Conservation (phyloP, 2,113 vertebrate species). For the Cricetomys ansorgei region DNA sequence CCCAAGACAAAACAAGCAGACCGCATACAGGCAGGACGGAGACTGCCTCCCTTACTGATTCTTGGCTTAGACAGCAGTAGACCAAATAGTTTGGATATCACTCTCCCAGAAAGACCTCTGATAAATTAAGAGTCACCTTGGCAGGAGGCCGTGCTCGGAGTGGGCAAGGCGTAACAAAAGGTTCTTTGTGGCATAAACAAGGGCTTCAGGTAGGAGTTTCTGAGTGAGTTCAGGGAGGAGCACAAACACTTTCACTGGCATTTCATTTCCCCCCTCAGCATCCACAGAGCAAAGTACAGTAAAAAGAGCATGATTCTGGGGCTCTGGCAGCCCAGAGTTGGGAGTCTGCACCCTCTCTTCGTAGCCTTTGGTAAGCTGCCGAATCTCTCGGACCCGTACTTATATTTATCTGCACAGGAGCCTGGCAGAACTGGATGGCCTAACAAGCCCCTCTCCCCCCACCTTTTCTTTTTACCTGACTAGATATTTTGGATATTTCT, state of each 20-base stretch:
- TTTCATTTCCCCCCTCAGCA: neutral
- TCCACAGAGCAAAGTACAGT: neutral
- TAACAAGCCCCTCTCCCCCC: neutral
- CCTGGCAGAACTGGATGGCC: neutral
- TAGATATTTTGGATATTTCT: constrained; percentile 23
- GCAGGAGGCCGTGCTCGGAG: constrained; percentile 33
- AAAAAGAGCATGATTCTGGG: neutral
- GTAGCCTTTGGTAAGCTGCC: neutral
- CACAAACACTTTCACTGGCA: neutral
- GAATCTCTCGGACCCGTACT: neutral
- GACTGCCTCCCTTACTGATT: neutral
- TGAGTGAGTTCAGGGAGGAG: neutral
- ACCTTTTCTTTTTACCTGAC: neutral
- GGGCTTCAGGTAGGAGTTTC: neutral
- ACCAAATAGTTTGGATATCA: constrained; percentile 13
- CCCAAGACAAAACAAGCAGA: neutral
- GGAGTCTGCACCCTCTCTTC: neutral
- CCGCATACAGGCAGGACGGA: neutral
- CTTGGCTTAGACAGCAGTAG: constrained; percentile 54
- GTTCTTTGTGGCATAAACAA: neutral
- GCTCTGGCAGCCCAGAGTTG: neutral
- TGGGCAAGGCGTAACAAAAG: constrained; percentile 30
- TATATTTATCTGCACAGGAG: neutral
- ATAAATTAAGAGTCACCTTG: constrained; percentile 67
- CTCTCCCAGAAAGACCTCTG: neutral